Evolutionary conservation across 2,888 invertebrate species (phyloP), one percentile per base, ranked within the genome.

Genomic region (Charanyca ferruginea): DNA sequence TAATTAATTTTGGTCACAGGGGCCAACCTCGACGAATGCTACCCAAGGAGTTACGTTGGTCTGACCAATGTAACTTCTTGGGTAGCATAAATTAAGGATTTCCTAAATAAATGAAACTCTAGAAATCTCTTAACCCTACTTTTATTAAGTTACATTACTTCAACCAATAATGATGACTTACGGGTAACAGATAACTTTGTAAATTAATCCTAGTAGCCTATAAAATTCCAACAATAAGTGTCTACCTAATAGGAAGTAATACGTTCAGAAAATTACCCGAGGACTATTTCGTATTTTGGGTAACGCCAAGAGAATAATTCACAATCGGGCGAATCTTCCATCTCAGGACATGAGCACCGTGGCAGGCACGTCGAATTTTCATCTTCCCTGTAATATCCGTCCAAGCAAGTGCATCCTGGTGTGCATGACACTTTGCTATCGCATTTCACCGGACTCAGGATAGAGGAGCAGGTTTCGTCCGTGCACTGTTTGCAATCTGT

Each of bases 381-480:
- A n/a, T 66, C 41, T 1, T n/a, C 32, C 47, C 32, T 68, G 66
- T 48, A 66, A 48, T 58, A 58, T 25, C 48, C 25, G 8, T 42
- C 9, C 57, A 9, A 42, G 69, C 69, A 66, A 13, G 20, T n/a
- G 2, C 66, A 66, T 8, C 66, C 66, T 1, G 47, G 20, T n/a
- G 23, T 57, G 25, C 66, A 66, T 5, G 23, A 3, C 7, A 9
- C 23, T 20, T 42, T 13, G 9, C 20, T 42, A 16, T 42, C 13
- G 13, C 32, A 35, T 42, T 42, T 22, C 13, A 7, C n/a, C 20
- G 57, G 48, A 20, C 23, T 57, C 5, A 6, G 23, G 7, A 42
- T 32, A 25, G 64, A 66, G 16, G 66, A 35, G n/a, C 64, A 64
- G 7, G 44, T 66, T 13, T 66, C 44, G 4, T 64, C 66, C 6